These are phyloP conservation scores for Melieria picta DNA, from an alignment of 2,888 invertebrate species.

Conservation along the genomic window DNA sequence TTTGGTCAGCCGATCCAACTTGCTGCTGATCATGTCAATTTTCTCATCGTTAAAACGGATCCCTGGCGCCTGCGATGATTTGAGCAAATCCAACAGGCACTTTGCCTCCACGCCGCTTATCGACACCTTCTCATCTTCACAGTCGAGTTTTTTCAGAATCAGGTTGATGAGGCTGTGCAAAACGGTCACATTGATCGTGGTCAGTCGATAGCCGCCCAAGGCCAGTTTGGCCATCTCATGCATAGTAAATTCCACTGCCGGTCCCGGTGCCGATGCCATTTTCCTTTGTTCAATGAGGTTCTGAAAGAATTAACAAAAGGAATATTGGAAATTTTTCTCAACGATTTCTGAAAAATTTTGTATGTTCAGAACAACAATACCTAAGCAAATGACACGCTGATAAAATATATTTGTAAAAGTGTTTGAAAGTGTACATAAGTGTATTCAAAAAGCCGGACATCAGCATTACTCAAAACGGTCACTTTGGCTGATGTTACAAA, in stretches of 20 bases:
- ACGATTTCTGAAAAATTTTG: no score
- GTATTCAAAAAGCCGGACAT: no score
- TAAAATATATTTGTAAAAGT: no score
- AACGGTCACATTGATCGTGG: constrained; percentile 51
- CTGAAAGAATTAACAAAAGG: neutral
- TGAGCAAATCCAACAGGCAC: constrained; percentile 49
- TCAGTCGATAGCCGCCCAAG: constrained; percentile 53
- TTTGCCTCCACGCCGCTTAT: constrained; percentile 53
- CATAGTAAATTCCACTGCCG: constrained; percentile 47
- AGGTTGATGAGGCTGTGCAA: constrained; percentile 56
- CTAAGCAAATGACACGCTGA: no score
- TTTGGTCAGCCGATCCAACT: constrained; percentile 43
- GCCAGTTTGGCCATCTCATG: constrained; percentile 56
- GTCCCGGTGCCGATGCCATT: constrained; percentile 27
- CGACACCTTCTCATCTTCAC: constrained; percentile 52
- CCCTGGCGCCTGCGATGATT: constrained; percentile 48
- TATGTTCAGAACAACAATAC: no score
- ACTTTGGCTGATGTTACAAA: no score
- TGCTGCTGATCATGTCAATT: constrained; percentile 46
- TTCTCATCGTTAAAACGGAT: constrained; percentile 50
- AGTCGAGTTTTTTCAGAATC: constrained; percentile 56
- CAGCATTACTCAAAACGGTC: no score
- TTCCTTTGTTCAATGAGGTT: neutral
- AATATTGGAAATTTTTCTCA: no score
- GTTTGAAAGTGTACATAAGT: no score